Evolutionary conservation across 2,888 invertebrate genomes (phyloP).

Genomic region (Spodoptera picta): DNA sequence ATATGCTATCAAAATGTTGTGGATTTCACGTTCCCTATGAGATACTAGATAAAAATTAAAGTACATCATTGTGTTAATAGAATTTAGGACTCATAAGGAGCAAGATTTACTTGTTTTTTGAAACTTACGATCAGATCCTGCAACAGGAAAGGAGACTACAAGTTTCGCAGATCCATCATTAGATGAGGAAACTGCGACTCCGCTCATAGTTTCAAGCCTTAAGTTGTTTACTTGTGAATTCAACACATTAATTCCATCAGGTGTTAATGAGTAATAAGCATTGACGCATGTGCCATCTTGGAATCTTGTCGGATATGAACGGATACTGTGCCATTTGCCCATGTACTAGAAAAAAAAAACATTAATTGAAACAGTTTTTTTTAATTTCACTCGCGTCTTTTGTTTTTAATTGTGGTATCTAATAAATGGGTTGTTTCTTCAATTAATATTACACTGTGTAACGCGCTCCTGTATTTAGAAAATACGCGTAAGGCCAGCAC

Average conservation of each 20-base stretch:
- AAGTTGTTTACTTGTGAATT: conserved; percentile 81
- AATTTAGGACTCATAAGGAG: neutral
- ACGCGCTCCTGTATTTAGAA: too few relatives aligned
- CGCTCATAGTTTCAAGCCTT: conserved; percentile 83
- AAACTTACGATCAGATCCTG: conserved; percentile 80
- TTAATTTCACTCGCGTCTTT: too few relatives aligned
- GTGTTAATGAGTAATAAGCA: conserved; percentile 67
- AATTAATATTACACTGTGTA: too few relatives aligned
- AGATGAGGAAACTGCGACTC: conserved; percentile 77
- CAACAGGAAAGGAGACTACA: conserved; percentile 87
- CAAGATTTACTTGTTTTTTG: neutral
- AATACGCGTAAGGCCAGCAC: too few relatives aligned
- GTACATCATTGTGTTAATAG: too few relatives aligned
- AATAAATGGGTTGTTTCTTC: too few relatives aligned
- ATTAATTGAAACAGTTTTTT: neutral
- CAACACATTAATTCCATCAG: conserved; percentile 65
- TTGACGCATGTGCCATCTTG: conserved; percentile 74
- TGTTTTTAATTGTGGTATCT: too few relatives aligned
- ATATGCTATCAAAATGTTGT: too few relatives aligned
- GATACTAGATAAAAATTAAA: too few relatives aligned
- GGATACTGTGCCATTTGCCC: conserved; percentile 76
- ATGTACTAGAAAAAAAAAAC: conserved; percentile 66
- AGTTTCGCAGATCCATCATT: conserved; percentile 86
- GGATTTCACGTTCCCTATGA: too few relatives aligned
- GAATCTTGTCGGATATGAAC: conserved; percentile 71